Evolutionary conservation across 2,888 invertebrate genomes (phyloP), one percentile per base, ranked within the genome.

Genomic region (Physocephala rufipes): DNA sequence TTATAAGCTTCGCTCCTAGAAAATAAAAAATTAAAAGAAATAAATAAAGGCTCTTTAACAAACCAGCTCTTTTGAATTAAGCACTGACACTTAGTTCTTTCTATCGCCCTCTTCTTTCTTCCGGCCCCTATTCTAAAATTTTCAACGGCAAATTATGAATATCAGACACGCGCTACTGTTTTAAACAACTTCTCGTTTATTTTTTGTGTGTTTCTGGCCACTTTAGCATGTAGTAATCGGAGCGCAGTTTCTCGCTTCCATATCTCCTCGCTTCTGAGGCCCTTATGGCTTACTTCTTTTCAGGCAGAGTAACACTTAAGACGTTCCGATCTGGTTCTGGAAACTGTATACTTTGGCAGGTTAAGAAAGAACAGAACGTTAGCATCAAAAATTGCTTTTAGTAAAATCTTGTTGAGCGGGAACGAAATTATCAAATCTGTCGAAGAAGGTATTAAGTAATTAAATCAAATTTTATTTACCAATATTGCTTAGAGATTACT

Each of bases 171-270:
- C 61, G 61, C 26, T 62, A 19, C 21, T 59, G 28, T 47, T 30
- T 24, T 47, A 67, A 67, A 61, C 61, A 67, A 67, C 49, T 67
- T 61, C 47, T 47, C 59, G 45, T 67, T 47, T 61, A 59, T 67
- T 53, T 43, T 45, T 36, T 36, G 36, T 66, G 30, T 66, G 28
- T 66, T 62, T 21, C 30, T 62, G 36, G 62, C 62, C 45, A 30
- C 62, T 62, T 62, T 21, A 62, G 36, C 30, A 62, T 53, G 19
- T n/a, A 53, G 53, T 12, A 19, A 21, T 2, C 53, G 12, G 19
- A 49, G 49, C 49, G n/a, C 16, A 19, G 49, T n/a, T n/a, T n/a
- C 16, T 49, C 16, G 9, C 49, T 19, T 12, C 12, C 9, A 7
- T 9, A 36, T 9, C 24, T 12, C 19, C 53, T 19, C 26, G 30